A percentile compares a stretch with the other conserved stretches of the same genome.
phyloP scores from a whole-genome alignment of 2,888 invertebrate genomes.

The Lasius fuliginosus region DNA sequence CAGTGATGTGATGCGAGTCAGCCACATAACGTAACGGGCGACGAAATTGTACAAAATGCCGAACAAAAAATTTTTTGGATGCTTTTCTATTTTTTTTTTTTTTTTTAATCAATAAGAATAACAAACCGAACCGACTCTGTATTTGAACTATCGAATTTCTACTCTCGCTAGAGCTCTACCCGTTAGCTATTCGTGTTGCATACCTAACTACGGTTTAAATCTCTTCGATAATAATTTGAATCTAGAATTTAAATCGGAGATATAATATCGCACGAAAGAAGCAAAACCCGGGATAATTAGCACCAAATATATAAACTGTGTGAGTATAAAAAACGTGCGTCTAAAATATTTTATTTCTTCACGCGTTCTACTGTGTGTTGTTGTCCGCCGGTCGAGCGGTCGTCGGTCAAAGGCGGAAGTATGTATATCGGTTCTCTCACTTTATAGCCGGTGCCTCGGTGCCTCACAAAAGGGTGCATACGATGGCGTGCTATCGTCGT shows the following conservation, averaged over 20 bases:
- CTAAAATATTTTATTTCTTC: conserved; percentile 55
- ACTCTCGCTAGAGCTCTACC: neutral
- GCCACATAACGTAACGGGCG: neutral
- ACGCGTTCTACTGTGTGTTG: conserved; percentile 26
- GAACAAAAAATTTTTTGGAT: neutral
- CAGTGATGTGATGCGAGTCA: neutral
- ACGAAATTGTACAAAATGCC: neutral
- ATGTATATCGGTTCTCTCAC: conserved; percentile 65
- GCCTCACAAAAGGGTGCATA: conserved; percentile 24
- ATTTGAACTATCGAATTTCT: neutral
- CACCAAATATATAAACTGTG: neutral
- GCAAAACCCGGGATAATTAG: neutral
- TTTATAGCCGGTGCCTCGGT: conserved; percentile 47
- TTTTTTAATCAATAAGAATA: neutral
- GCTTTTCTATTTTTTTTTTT: too few relatives aligned
- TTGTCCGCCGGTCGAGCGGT: conserved; percentile 60
- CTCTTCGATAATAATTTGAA: neutral
- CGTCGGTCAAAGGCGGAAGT: conserved; percentile 68
- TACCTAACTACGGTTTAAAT: neutral
- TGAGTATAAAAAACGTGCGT: neutral
- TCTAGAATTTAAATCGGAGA: neutral
- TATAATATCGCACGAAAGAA: conserved; percentile 1
- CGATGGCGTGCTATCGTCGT: conserved; percentile 1
- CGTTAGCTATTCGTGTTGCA: neutral
- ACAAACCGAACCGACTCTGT: neutral